A percentile compares a stretch with the other conserved stretches of the same genome.
These are phyloP conservation scores for Donacobius atricapilla DNA, from an alignment of 2,113 vertebrate species.

Conservation along the genomic window DNA sequence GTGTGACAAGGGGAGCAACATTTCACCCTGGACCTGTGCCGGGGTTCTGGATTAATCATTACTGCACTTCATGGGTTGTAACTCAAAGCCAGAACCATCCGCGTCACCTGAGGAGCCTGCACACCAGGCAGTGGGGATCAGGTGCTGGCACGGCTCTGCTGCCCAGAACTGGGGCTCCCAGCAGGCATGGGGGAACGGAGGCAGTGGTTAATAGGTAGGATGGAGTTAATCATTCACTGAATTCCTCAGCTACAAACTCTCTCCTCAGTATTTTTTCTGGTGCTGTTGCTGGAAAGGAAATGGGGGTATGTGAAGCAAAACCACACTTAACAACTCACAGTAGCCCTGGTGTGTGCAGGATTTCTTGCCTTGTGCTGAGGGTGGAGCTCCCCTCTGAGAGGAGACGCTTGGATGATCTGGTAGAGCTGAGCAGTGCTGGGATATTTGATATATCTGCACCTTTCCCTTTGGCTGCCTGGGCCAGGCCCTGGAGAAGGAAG, in stretches of 20 bases:
- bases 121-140: not conserved
- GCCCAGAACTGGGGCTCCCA: not conserved
- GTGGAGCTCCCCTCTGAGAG: slow-evolving; percentile 25
- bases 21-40: not conserved
- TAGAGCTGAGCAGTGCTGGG: not conserved
- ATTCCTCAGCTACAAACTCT: slow-evolving; percentile 32
- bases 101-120: not conserved
- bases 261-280: not conserved
- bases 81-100: not conserved
- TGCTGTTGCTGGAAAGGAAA: slow-evolving; percentile 40
- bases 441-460: not conserved
- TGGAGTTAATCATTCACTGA: slow-evolving; percentile 48
- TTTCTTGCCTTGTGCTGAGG: slow-evolving; percentile 12
- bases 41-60: slow-evolving; percentile 53
- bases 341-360: slow-evolving; percentile 35
- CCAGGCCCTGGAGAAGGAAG: not conserved
- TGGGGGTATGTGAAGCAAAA: slow-evolving; percentile 27
- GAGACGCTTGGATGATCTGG: not conserved
- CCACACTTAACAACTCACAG: not conserved
- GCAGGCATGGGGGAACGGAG: not conserved
- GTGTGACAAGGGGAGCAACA: not conserved
- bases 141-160: slow-evolving; percentile 25
- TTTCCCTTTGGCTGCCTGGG: not conserved
- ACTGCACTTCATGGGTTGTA: not conserved
- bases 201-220: slow-evolving; percentile 39